Evolutionary conservation across 2,797 vertebrate genomes (phyloP), one percentile per base, ranked within the genome.

Genomic region (Nyctalus aviator): DNA sequence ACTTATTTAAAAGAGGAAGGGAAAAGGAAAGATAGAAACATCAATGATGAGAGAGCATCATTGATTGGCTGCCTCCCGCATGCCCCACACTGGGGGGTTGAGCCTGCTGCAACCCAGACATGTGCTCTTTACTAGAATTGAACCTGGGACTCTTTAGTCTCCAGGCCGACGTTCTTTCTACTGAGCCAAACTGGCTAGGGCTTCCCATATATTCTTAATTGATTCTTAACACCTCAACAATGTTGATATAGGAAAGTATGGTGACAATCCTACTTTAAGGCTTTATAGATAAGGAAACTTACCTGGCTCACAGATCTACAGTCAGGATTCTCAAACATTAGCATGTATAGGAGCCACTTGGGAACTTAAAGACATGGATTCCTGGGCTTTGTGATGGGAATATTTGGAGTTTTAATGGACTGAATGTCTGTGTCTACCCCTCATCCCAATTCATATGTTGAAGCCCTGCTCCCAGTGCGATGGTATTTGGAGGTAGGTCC

Each of bases 201-300:
- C 27, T 95, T 69, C 12, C n/a, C n/a, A 0, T 37, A 11, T 55
- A 46, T 37, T 77, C 84, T 89, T 73, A 78, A 78, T 30, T 64
- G 72, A 37, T 35, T 14, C 27, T 73, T 25, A 32, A 5, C 5
- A 68, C 20, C n/a, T 72, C 30, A 37, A 6, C 9, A 62, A n/a
- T 25, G 69, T 69, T 79, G 71, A 87, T 86, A 27, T 32, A 76
- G 83, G 32, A 55, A 73, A 71, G 37, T 46, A 20, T 55, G 23
- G 11, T 66, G 48, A 68, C 25, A 91, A 2, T 72, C 73, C 9
- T 57, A 5, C 9, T 57, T 90, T 84, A 37, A 37, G 37, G 5
- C 37, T 37, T 37, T 37, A n/a, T 6, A 81, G 30, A 41, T 62
- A 37, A 72, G 30, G n/a, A 84, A 91, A 76, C 8, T n/a, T 75